Conservation (phyloP, 2,113 vertebrate genomes). For the Lates calcarifer region DNA sequence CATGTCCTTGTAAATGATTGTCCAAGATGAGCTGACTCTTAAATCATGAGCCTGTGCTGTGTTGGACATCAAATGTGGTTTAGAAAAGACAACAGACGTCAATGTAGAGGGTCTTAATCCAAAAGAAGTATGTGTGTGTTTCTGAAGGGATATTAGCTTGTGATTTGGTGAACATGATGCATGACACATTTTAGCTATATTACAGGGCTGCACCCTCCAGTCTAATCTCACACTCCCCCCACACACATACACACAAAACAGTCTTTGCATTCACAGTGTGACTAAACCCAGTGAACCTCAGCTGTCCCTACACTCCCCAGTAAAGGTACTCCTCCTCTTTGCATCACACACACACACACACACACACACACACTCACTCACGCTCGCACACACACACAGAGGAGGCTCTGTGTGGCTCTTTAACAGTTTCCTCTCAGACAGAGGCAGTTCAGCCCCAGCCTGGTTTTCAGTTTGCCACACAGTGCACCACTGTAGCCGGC, state of each 20-base stretch:
- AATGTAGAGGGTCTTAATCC: not conserved
- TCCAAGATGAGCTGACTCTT: not conserved
- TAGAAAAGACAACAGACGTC: conserved; percentile 5
- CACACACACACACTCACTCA: conserved; percentile 48
- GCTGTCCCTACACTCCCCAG: conserved; percentile 36
- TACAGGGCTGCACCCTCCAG: not conserved
- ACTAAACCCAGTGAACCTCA: conserved; percentile 67
- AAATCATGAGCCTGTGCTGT: not conserved
- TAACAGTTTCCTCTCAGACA: conserved; percentile 62
- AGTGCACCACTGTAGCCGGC: conserved; percentile 63
- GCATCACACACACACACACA: conserved; percentile 35
- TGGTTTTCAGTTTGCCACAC: conserved; percentile 65
- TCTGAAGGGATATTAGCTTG: not conserved
- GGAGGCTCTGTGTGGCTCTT: conserved; percentile 61
- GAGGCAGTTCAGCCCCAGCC: conserved; percentile 41
- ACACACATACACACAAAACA: conserved; percentile 32
- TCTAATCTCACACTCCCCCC: conserved; percentile 7
- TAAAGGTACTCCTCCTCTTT: conserved; percentile 45
- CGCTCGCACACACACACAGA: conserved; percentile 55
- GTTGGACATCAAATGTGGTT: not conserved
- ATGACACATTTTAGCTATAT: conserved; percentile 4
- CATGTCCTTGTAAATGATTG: not conserved
- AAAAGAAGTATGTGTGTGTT: conserved; percentile 3
- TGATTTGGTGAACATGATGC: conserved; percentile 24
- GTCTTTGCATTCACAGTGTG: conserved; percentile 52